Base-by-base conservation (phyloP, 2,113 vertebrate genomes). In the Ameiurus melas region DNA sequence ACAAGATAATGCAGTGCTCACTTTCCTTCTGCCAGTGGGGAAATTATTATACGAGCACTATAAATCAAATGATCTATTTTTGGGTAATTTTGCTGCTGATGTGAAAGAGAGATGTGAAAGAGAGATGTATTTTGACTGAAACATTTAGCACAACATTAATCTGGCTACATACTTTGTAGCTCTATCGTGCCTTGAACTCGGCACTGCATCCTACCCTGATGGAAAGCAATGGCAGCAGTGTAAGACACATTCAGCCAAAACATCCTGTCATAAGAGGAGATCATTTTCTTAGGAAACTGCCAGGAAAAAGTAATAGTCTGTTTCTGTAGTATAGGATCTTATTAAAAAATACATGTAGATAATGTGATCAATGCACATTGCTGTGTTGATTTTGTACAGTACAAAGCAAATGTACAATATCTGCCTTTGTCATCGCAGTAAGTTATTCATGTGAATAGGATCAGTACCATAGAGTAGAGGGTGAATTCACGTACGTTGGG, bases 121-220 rank as follows among this genome's bases (percentile, higher is more conserved):
- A 33, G 47, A 47, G 58, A 62, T 57, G 30, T 71, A 39, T 36
- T 85, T 71, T 53, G 60, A 84, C n/a, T 87, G 84, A 58, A 75
- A 83, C 36, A 39, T 89, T 70, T 84, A 62, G 36, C 66, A 73
- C 75, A 53, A 78, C 47, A n/a, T 71, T 90, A 90, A 55, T n/a
- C 68, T 78, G 85, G 64, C 43, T 36, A 55, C 47, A 19, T n/a
- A 17, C 1, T 51, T 27, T 51, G 22, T 25, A 78, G 77, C 77
- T 79, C 77, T 3, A 20, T 13, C 39, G 19, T 89, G 85, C 86
- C 90, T 87, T 66, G 66, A 75, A 43, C 71, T 70, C 33, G 2
- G 27, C 10, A 30, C 64, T 16, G n/a, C 64, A 22, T 62, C 58
- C 64, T 20, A 19, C 17, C 17, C 36, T 51, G 39, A 2, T 78